Evolutionary conservation across 2,797 vertebrate genomes (phyloP).

Genomic region (Coregonus ussuriensis): DNA sequence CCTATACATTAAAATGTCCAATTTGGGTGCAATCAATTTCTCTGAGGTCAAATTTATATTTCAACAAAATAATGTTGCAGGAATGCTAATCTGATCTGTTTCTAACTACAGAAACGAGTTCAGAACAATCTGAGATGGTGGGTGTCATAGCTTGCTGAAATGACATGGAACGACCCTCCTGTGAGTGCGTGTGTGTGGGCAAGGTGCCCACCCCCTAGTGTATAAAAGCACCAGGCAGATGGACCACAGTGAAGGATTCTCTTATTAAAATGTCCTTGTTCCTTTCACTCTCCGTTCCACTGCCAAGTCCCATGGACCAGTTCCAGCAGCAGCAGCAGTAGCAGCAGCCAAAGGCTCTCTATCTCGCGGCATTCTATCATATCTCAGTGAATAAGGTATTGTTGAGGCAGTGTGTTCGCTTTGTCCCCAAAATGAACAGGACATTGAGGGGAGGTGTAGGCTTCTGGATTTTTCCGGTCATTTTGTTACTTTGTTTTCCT

Average conservation of each 20-base stretch:
- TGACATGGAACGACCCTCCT: no score
- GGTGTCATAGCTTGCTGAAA: no score
- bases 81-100: neutral
- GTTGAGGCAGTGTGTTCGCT: constrained; percentile 6
- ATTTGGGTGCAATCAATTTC: neutral
- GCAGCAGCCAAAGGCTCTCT: neutral
- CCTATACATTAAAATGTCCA: neutral
- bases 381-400: constrained; percentile 29
- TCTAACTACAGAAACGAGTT: no score
- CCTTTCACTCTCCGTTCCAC: neutral
- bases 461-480: constrained; percentile 2
- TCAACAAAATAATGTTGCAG: neutral
- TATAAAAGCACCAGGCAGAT: constrained; percentile 8
- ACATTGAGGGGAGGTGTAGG: neutral
- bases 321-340: neutral
- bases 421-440: neutral
- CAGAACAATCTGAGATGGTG: no score
- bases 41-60: no score
- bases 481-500: neutral
- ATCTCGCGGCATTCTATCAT: neutral
- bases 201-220: neutral
- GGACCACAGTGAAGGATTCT: constrained; percentile 7
- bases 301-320: constrained; percentile 14
- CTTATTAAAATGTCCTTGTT: constrained; percentile 10
- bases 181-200: constrained; percentile 14